A percentile compares a stretch with the other conserved stretches of the same genome.
Conservation (phyloP, 2,888 invertebrate genomes). For the Hypomecis atomaria region DNA sequence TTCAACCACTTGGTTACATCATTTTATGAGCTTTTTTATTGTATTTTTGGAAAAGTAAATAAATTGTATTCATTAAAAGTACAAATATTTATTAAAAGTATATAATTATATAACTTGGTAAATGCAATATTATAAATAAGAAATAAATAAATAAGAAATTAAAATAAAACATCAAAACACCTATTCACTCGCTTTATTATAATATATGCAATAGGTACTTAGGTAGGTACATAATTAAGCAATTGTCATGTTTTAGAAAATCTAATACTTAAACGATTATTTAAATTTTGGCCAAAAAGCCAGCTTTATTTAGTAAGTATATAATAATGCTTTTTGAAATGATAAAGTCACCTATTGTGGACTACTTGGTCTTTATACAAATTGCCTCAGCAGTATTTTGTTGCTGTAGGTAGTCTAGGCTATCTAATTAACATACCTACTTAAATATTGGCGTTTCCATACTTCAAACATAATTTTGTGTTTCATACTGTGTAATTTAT, state of each 20-base stretch:
- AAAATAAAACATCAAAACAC: constrained; percentile 34
- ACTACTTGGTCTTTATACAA: constrained; percentile 21
- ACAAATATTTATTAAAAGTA: no score
- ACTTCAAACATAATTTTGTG: no score
- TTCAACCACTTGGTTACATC: no score
- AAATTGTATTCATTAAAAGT: no score
- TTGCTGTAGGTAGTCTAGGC: constrained; percentile 21
- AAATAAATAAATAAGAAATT: no score
- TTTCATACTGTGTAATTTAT: no score
- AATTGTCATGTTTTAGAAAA: constrained; percentile 48
- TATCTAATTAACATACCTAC: constrained; percentile 5
- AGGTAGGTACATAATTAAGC: constrained; percentile 39
- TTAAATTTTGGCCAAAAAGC: constrained; percentile 47
- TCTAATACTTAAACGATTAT: constrained; percentile 47
- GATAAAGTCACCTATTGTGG: constrained; percentile 28
- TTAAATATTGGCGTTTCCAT: background rate
- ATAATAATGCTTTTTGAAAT: constrained; percentile 35
- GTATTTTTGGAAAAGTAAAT: no score
- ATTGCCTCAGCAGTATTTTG: constrained; percentile 15
- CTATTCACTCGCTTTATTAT: constrained; percentile 48
- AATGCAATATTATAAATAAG: no score
- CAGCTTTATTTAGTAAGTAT: constrained; percentile 37
- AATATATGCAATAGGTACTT: constrained; percentile 46
- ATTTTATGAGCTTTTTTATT: no score
- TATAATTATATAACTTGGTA: no score